phyloP scores from a whole-genome alignment of 2,797 vertebrate species.

The Sparus aurata region DNA sequence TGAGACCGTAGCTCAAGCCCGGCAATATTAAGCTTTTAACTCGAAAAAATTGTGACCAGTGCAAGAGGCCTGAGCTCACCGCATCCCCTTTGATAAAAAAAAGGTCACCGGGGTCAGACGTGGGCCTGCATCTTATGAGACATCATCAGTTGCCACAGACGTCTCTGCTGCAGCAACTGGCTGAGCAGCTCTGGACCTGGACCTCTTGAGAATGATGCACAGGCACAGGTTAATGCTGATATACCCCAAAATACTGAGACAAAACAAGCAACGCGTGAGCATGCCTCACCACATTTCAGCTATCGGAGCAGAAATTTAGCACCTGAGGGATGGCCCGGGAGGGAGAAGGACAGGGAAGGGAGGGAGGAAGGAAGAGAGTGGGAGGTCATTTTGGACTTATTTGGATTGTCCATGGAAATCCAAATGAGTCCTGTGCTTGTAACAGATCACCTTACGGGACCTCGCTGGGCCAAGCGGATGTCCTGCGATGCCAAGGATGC shows the following conservation, averaged over 20 bases:
- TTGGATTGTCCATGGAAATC: conserved; percentile 65
- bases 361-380: background rate
- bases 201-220: conserved; percentile 53
- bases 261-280: conserved; percentile 52
- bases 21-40: conserved; percentile 69
- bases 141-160: conserved; percentile 67
- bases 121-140: conserved; percentile 49
- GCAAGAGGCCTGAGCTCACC: conserved; percentile 60
- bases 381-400: conserved; percentile 55
- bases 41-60: conserved; percentile 56
- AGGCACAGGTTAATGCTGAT: conserved; percentile 64
- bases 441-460: conserved; percentile 67
- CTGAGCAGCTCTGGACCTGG: conserved; percentile 43
- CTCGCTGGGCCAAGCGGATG: conserved; percentile 56
- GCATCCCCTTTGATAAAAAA: conserved; percentile 32
- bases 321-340: conserved; percentile 58
- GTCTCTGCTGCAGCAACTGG: conserved; percentile 54
- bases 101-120: conserved; percentile 61
- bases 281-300: conserved; percentile 61
- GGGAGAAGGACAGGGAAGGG: background rate
- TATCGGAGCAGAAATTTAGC: conserved; percentile 63
- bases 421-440: conserved; percentile 78
- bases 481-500: conserved; percentile 54
- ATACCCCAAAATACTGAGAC: conserved; percentile 64
- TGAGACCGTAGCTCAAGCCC: conserved; percentile 64